Conservation (phyloP, 2,888 invertebrate species). For the Galerucella nymphaeae region DNA sequence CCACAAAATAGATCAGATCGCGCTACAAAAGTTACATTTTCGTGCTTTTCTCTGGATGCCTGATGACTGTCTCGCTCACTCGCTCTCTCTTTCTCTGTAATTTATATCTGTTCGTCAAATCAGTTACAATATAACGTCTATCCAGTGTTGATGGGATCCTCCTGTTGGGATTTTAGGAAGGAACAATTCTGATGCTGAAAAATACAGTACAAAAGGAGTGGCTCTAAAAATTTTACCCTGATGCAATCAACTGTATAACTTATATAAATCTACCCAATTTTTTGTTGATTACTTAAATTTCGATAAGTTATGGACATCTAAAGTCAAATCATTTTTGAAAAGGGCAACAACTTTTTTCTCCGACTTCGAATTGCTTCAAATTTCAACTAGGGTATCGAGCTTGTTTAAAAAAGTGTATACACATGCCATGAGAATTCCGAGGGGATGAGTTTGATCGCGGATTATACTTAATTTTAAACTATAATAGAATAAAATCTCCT, state of each 20-base stretch:
- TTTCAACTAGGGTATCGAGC: no score
- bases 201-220: no score
- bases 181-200: no score
- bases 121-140: conserved; percentile 30
- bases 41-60: conserved; percentile 37
- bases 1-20: conserved; percentile 42
- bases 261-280: no score
- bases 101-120: conserved; percentile 33
- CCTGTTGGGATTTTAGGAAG: conserved; percentile 27
- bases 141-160: conserved; percentile 36
- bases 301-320: no score
- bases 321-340: no score
- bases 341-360: no score
- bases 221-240: no score
- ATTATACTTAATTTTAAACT: conserved; percentile 17
- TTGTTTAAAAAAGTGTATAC: no score
- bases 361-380: no score
- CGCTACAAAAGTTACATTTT: conserved; percentile 43
- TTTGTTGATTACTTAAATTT: no score
- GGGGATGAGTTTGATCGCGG: conserved; percentile 2
- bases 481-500: background rate
- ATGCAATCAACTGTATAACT: no score
- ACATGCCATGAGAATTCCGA: conserved; percentile 8
- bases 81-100: conserved; percentile 15
- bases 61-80: background rate